phyloP scores from a whole-genome alignment of 2,888 invertebrate species.

The Cheilosia pagana region DNA sequence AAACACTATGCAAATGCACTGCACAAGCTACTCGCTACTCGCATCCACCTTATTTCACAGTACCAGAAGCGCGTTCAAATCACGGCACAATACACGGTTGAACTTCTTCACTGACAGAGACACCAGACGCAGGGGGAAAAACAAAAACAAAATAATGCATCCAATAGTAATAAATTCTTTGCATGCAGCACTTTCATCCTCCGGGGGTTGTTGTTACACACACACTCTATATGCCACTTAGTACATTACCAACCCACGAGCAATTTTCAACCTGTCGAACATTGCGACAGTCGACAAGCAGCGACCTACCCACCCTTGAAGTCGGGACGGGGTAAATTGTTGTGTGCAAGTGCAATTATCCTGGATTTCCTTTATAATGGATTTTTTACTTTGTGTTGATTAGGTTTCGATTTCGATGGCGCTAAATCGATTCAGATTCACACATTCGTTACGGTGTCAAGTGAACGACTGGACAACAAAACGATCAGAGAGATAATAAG shows the following conservation, averaged over 20 bases:
- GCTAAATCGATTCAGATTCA: constrained; percentile 49
- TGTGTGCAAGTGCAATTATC: constrained; percentile 40
- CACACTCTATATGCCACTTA: constrained; percentile 3
- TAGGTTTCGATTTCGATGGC: constrained; percentile 36
- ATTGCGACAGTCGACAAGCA: constrained; percentile 37
- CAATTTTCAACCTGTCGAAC: constrained; percentile 52
- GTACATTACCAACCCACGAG: constrained; percentile 8
- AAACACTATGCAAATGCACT: neutral
- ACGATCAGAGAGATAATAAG: neutral
- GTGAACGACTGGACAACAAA: neutral
- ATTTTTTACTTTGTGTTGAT: constrained; percentile 36
- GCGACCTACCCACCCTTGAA: constrained; percentile 44
- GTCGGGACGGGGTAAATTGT: neutral
- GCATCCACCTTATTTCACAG: neutral
- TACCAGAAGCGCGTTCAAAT: neutral
- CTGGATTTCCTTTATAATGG: constrained; percentile 30
- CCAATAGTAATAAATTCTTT: constrained; percentile 4
- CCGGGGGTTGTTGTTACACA: constrained; percentile 9
- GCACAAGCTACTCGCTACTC: neutral
- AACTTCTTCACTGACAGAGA: neutral
- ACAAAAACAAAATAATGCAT: constrained; percentile 12
- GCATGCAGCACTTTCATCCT: constrained; percentile 45
- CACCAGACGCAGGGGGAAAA: neutral
- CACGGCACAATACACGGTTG: neutral
- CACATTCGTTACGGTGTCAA: constrained; percentile 51